Evolutionary conservation across 1,140 invertebrate species (phyloP), one percentile per base, ranked within the genome.

Genomic region (Portunus trituberculatus): DNA sequence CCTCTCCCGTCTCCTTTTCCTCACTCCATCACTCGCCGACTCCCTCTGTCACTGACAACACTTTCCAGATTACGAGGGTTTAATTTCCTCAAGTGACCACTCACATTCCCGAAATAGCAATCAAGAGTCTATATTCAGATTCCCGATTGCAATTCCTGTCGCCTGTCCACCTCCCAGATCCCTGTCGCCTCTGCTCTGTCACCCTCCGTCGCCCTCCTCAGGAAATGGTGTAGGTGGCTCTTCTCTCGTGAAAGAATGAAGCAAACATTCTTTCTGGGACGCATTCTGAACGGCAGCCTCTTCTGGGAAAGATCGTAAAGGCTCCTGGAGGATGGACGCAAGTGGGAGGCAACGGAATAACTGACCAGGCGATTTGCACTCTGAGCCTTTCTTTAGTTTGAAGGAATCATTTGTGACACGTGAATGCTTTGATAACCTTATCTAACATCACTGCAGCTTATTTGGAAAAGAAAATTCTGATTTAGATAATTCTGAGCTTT

Each of bases 121-220:
- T 76, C n/a, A 25, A 76, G 52, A 59, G 52, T 59, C 67, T 76
- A 76, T 76, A 76, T 76, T 76, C 67, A 76, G 67, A 76, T 76
- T 20, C 67, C 20, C 20, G n/a, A n/a, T 7, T 76, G 6, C 52
- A n/a, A n/a, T 76, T 20, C n/a, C 67, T n/a, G 12, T n/a, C 67
- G n/a, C 67, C 67, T 20, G 4, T n/a, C 67, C n/a, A n/a, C 67
- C 67, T 76, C 67, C 67, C n/a, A n/a, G 16, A 76, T 25, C 6
- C 20, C 67, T n/a, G 67, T 76, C 67, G 25, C 25, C 20, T 25
- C 20, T 76, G 67, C 67, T 76, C 67, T n/a, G 25, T 76, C 67
- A 76, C 67, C 67, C 10, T 25, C 8, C 0, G 67, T 76, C 25
- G 4, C n/a, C n/a, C 67, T 25, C 25, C 67, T n/a, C 67, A 76